Evolutionary conservation across 2,113 vertebrate genomes (phyloP), one percentile per base, ranked within the genome.

Genomic region (Grantiella picta): DNA sequence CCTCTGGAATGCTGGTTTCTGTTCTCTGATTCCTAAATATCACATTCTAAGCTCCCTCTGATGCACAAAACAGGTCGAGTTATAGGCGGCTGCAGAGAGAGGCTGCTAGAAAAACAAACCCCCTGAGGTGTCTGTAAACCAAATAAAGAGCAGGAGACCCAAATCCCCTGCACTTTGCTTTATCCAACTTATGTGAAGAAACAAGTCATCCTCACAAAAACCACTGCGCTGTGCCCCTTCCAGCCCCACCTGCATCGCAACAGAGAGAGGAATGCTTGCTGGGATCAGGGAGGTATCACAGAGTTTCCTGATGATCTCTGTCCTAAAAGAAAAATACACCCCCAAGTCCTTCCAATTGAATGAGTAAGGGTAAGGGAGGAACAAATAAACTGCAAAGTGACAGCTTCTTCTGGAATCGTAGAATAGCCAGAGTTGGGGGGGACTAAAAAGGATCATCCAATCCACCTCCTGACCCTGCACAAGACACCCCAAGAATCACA

Each of bases 1-100:
- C 6, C 0, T 28, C 40, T 45, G 70, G 59, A 86, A 86, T 12
- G 23, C 11, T 35, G 16, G 5, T 52, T 31, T 57, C 23, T 83
- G 27, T 25, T 42, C 40, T 29, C 61, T 54, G 4, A 11, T 49
- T 84, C n/a, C 59, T 21, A 49, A 71, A 47, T 16, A 45, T 10
- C 8, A 8, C 60, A 24, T 35, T 45, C 45, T 7, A 14, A 53
- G 35, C 25, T 42, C 8, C 23, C 8, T 18, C 1, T 3, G 40
- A 73, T 25, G 36, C 33, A 9, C 0, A 1, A 31, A 83, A 21
- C 28, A 29, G 31, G 35, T 15, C 0, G 2, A 40, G 70, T 20
- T 56, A 29, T 1, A 45, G 33, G 59, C 3, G 28, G 20, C 25
- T 42, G 31, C 18, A 68, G 47, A 54, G 28, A 50, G 28, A 61